Evolutionary conservation across 2,797 vertebrate species (phyloP), one percentile per base, ranked within the genome.

Genomic region (Artibeus lituratus): DNA sequence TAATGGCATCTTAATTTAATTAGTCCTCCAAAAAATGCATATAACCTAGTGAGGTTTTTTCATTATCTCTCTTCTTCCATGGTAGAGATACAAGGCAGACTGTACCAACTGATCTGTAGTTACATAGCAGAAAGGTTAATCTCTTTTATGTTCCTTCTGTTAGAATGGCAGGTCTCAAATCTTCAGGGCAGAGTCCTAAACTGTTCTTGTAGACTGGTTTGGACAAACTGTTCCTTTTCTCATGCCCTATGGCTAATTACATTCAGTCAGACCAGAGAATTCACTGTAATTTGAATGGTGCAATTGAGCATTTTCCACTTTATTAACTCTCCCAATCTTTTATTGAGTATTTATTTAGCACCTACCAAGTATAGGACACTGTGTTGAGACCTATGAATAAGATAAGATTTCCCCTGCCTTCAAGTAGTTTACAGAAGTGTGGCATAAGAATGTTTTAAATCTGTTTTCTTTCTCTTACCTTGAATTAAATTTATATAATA

Each of bases 1-100:
- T 94, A 97, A 95, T 77, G 84, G 69, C 51, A 72, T 96, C 51
- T 91, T 95, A 90, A 97, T 97, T 97, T 96, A 92, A 97, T 96
- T 87, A 91, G 24, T 47, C 53, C 80, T 94, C 74, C 85, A 24
- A 94, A 94, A 35, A 91, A 51, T 35, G 73, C 59, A 76, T 84
- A 85, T 55, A 86, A 82, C 73, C 84, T 87, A 29, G 80, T 95
- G 80, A 96, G 44, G 32, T 42, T 55, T 95, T 96, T 96, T 91
- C 72, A 94, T 97, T 82, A 95, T 97, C 95, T 90, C 69, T 76
- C 1, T 72, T 91, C 67, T 83, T 88, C 87, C 49, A 44, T 39
- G 73, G 83, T 19, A 82, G 42, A 77, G 67, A 94, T 83, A 81
- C 12, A 90, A 85, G 82, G 70, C 88, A 94, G 93, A 62, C 49